A percentile compares a stretch with the other conserved stretches of the same genome.
Evolutionary conservation across 2,888 invertebrate species (phyloP).

Genomic region (Gastracanthus pulcherrimus): DNA sequence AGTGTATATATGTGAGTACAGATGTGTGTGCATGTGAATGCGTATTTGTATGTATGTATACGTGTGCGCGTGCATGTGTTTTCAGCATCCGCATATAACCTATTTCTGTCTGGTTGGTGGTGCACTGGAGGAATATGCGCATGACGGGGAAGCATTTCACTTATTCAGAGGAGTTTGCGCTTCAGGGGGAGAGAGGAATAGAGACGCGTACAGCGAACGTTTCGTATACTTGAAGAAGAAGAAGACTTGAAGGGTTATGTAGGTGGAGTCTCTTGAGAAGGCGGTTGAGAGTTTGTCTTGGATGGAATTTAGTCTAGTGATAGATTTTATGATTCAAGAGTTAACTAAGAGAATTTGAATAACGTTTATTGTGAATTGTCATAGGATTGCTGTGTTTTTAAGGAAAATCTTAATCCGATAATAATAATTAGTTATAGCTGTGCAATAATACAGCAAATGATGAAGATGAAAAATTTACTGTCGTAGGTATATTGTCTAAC

Average conservation of each 20-base stretch:
- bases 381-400: no score
- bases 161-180: constrained; percentile 36
- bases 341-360: no score
- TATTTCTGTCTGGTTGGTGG: not conserved
- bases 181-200: not conserved
- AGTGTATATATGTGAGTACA: no score
- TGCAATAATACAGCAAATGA: no score
- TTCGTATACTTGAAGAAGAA: not conserved
- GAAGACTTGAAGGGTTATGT: constrained; percentile 7
- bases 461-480: no score
- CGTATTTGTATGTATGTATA: no score
- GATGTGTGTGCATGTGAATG: no score
- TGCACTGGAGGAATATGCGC: not conserved
- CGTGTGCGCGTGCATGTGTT: no score
- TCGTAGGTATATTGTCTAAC: no score
- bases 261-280: not conserved
- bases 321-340: not conserved
- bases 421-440: not conserved
- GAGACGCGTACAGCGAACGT: not conserved
- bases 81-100: not conserved
- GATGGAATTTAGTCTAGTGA: not conserved
- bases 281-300: not conserved
- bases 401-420: not conserved
- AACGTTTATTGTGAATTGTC: not conserved
- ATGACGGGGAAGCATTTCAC: constrained; percentile 15